Base-by-base conservation (phyloP, 2,888 invertebrate genomes). In the Hypercompe scribonia region DNA sequence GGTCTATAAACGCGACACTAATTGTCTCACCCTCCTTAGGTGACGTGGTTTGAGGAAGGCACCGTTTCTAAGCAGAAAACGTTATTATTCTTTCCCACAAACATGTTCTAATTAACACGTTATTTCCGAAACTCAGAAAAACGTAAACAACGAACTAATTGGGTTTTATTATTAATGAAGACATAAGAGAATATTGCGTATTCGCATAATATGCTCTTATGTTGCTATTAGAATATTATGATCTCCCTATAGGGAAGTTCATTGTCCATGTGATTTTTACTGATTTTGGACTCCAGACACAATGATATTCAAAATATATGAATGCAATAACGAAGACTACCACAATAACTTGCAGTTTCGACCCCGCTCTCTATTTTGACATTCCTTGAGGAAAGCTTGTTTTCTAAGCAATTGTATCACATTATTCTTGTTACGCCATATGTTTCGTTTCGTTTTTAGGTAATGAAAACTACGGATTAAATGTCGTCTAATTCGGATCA, bases 21-120 rank as follows among this genome's bases (percentile, higher is more conserved):
- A 46, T 66, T 46, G 46, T 42, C 42, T 42, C 66, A 66, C 31
- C 24, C 31, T 10, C 33, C 28, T 66, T 68, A 15, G 50, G 67
- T 68, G n/a, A 34, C 50, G 34, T 34, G 10, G 54, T 36, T 28
- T 54, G 34, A 68, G n/a, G 33, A n/a, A 68, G 33, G 67, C 33
- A 68, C n/a, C 28, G 36, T 18, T 68, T 36, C 34, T 15, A 8
- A 61, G 31, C n/a, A 15, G 42, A 67, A 54, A 58, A 68, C 54
- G 36, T 36, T 58, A 65, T 65, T 65, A 58, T 68, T 68, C 50
- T 68, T 68, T 61, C 13, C 10, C 8, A 36, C 39, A 58, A 66
- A 71, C 39, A 66, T 71, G 66, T 61, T 61, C 58, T 67, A 71
- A 71, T 71, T 71, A 67, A 34, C 66, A 46, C 66, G 33, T 61